Evolutionary conservation across 2,113 vertebrate species (phyloP).

Genomic region (Chlamydotis undulata): DNA sequence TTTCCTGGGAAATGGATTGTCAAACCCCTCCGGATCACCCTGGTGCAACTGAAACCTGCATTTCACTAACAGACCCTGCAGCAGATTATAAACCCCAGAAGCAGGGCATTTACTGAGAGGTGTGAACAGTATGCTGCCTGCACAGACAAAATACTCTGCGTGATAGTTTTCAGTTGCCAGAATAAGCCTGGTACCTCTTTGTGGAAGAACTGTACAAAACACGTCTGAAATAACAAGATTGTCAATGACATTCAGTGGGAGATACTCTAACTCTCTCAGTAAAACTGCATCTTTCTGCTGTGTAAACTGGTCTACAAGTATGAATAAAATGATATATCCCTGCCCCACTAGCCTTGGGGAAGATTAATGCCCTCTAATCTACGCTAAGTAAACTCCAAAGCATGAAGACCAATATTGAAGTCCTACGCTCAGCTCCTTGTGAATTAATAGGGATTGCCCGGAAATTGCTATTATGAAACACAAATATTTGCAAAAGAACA

Average conservation of each 20-base stretch:
- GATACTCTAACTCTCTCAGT: background rate
- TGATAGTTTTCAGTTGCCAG: background rate
- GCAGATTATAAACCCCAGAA: background rate
- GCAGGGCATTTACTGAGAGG: background rate
- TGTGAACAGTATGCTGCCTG: background rate
- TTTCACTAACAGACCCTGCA: background rate
- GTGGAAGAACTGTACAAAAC: constrained; percentile 49
- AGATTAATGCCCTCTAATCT: constrained; percentile 60
- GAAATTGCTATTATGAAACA: constrained; percentile 1
- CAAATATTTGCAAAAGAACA: constrained; percentile 30
- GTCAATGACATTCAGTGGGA: background rate
- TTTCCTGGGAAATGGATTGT: background rate
- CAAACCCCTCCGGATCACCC: background rate
- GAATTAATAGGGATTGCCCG: constrained; percentile 47
- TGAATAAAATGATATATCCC: constrained; percentile 37
- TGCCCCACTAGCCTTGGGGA: constrained; percentile 38
- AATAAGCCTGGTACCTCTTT: constrained; percentile 20
- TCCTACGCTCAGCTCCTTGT: constrained; percentile 20
- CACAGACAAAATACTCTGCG: background rate
- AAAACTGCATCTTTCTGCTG: constrained; percentile 12
- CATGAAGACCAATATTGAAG: constrained; percentile 26
- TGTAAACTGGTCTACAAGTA: constrained; percentile 4
- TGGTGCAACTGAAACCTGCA: background rate
- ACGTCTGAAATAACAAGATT: constrained; percentile 15
- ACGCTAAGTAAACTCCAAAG: constrained; percentile 10